A percentile compares a stretch with the other conserved stretches of the same genome.
phyloP scores from a whole-genome alignment of 2,888 invertebrate species.

The Rugalucina vietnamica region DNA sequence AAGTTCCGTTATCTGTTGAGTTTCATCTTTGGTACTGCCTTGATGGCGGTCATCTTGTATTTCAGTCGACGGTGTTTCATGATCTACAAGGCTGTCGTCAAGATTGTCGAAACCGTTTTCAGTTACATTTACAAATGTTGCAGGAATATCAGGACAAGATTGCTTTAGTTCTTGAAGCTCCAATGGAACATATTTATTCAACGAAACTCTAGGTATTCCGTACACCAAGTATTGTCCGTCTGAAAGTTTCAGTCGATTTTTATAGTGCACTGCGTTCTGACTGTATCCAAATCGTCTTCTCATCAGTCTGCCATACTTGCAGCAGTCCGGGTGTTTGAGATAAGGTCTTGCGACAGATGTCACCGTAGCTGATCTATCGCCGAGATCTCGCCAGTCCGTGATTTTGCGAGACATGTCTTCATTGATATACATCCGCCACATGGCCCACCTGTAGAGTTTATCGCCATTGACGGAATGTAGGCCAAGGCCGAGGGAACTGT shows the following conservation, averaged over 20 bases:
- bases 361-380: not conserved
- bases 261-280: not conserved
- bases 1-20: slow-evolving; percentile 37
- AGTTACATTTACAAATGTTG: not conserved
- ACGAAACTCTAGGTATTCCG: slow-evolving; percentile 46
- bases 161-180: slow-evolving; percentile 31
- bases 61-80: no score
- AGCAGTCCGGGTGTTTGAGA: slow-evolving; percentile 37
- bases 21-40: not conserved
- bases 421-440: slow-evolving; percentile 60
- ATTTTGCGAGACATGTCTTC: slow-evolving; percentile 47
- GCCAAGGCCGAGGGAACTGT: not conserved
- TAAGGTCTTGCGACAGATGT: slow-evolving; percentile 36
- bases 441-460: slow-evolving; percentile 50
- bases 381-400: not conserved
- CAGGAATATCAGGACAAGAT: slow-evolving; percentile 13
- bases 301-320: slow-evolving; percentile 39
- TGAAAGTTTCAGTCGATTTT: slow-evolving; percentile 11
- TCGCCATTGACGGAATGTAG: slow-evolving; percentile 44
- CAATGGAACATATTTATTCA: slow-evolving; percentile 24
- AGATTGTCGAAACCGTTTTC: not conserved
- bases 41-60: not conserved
- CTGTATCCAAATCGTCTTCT: slow-evolving; percentile 12
- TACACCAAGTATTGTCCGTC: slow-evolving; percentile 51
- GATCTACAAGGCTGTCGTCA: not conserved